Base-by-base conservation (phyloP, 2,888 invertebrate genomes). In the Branchellion lobata region DNA sequence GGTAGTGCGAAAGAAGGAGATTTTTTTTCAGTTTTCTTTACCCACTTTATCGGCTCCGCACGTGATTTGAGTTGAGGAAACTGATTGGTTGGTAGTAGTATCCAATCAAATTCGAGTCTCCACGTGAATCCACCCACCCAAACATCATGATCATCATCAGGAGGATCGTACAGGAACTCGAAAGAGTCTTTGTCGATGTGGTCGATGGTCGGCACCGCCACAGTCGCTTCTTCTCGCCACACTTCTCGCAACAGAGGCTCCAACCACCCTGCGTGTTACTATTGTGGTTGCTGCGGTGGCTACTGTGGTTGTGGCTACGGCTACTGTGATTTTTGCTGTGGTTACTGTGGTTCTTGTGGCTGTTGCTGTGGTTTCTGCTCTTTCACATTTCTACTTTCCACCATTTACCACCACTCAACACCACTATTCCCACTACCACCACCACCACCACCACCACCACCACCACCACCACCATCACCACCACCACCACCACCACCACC, bases 91-190 rank as follows among this genome's bases (percentile, higher is more conserved):
- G n/a, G 40, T 14, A 40, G 40, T 40, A 94, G 92, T 88, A 99
- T 98, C 99, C 99, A 99, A 89, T 96, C 98, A 90, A 99, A 99
- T 90, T 92, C 89, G 57, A 91, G 86, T 84, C 90, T 90, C 91
- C 91, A 91, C 84, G 90, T 90, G 85, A 91, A 91, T 24, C 91
- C 91, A 5, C 91, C 91, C 24, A 91, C 61, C 61, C 61, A 57
- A 3, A 57, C 61, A n/a, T 24, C 61, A 24, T 8, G 21, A 5
- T n/a, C n/a, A 5, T n/a, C 90, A 69, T 77, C 79, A 27, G 76
- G 73, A 0, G 84, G 84, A 77, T 79, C 83, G 53, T 85, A 84
- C 3, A 85, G 85, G 3, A 85, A 95, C 0, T 93, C 91, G 87
- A 98, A 95, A 0, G 96, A 96, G 85, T 97, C 95, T 0, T 95